Base-by-base conservation (phyloP, 2,797 vertebrate genomes). In the Odontamblyopus lacepedii region DNA sequence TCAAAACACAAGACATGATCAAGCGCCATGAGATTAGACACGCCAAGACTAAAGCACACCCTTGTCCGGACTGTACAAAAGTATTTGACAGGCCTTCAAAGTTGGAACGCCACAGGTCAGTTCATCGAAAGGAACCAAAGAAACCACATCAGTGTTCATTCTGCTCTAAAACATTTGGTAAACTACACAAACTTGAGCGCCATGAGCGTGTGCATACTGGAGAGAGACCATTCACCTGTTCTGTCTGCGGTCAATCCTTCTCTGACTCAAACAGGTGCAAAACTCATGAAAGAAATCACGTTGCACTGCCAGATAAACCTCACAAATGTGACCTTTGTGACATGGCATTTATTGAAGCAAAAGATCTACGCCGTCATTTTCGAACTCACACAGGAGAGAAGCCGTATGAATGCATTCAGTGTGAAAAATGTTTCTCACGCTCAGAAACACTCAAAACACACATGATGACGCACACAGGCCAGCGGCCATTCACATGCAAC, bases 351-450 rank as follows among this genome's bases (percentile, higher is more conserved):
- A 88, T 87, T 63, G 91, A 91, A 68, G 86, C 88, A 4, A 92
- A 90, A 0, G 86, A 0, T 26, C 84, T 92, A 0, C 87, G 88
- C 0, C 86, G 89, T 0, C 91, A 92, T 32, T 72, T 65, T 8
- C 89, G 0, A 69, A 88, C 88, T 0, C 91, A 92, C 86, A 92
- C 91, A 0, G 90, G 91, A 7, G 91, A 92, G 73, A 92, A 90
- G 60, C 91, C 91, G 2, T 92, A 91, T 70, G 76, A 71, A 38
- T 92, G 91, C 71, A 79, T 53, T 38, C 5, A 83, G 70, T 92
- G 91, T 6, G 86, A 88, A 27, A 85, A 88, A 71, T 73, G 83
- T 80, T 92, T 89, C 72, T 88, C 88, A 5, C 91, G 91, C 19
- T 86, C 91, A 0, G 91, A 92, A 30, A 84, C 87, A 6, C 89